Evolutionary conservation across 2,797 vertebrate species (phyloP), one percentile per base, ranked within the genome.

Genomic region (Lerista edwardsae): DNA sequence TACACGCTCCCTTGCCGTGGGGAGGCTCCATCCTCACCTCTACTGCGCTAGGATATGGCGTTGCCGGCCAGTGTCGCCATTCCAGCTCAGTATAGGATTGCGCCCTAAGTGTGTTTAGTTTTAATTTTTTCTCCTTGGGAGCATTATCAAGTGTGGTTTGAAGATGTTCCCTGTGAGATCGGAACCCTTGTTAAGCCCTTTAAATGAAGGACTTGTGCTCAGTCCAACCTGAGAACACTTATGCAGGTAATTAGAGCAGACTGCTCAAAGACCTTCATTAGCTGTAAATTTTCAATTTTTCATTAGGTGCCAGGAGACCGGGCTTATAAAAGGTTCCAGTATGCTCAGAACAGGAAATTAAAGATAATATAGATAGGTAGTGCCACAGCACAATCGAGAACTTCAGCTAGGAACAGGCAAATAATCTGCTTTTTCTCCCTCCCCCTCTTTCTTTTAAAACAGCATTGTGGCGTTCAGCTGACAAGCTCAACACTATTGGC

Each of bases 351-450:
- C 34, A 83, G 69, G 51, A 89, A 91, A 93, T 92, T 93, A 91
- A 93, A 94, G 44, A 84, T 91, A 88, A 93, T 81, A 86, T 93
- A 92, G 82, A 92, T 6, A 92, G 84, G 65, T 59, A 47, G 25
- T 9, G 84, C 19, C 4, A 88, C 4, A 44, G 17, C 21, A 44
- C 0, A 1, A 1, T 23, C 85, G 34, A 0, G 2, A 23, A 75
- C 19, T 0, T 83, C 71, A 79, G 83, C 27, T 72, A 85, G 59
- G 80, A 34, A 84, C 36, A 84, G 68, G 57, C 17, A 92, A 72
- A 84, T 19, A 19, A 15, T 39, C 47, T 9, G 3, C 11, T 17
- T 21, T 31, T 19, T 7, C 21, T 34, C 36, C 36, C 25, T 41
- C 5, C 36, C 9, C 7, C 71, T 82, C 36, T 85, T 77, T 21